Evolutionary conservation across 2,797 vertebrate species (phyloP).

Genomic region (Zenarchopterus dispar): DNA sequence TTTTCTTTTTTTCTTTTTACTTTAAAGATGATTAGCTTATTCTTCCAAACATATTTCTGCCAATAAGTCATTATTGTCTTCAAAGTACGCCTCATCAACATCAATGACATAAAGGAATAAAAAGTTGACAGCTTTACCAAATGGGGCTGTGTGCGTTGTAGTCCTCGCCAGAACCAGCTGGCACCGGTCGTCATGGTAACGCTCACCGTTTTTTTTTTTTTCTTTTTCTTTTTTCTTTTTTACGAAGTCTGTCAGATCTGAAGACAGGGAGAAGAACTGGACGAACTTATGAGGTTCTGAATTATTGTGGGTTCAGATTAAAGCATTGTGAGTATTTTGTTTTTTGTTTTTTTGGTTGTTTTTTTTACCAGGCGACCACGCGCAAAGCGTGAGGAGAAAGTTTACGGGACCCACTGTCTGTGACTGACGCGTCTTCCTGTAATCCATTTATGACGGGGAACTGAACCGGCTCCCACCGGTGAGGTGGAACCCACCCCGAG

Average conservation of each 20-base stretch:
- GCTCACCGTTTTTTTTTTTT: constrained; percentile 70
- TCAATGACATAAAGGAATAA: no score
- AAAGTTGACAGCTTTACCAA: no score
- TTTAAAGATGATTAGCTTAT: no score
- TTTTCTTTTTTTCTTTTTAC: no score
- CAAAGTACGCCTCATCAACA: no score
- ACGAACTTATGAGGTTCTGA: constrained; percentile 79
- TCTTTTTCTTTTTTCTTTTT: no score
- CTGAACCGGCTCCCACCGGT: constrained; percentile 29
- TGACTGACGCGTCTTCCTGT: constrained; percentile 41
- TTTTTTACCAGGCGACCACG: constrained; percentile 52
- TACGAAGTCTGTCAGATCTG: constrained; percentile 67
- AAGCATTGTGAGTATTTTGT: constrained; percentile 50
- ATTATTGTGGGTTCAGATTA: constrained; percentile 73
- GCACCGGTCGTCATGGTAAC: constrained; percentile 80
- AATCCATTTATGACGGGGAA: constrained; percentile 57
- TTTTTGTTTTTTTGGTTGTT: no score
- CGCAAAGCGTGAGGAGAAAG: constrained; percentile 68
- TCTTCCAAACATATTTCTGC: no score
- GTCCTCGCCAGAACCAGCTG: neutral
- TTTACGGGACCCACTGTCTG: constrained; percentile 60
- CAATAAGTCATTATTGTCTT: no score
- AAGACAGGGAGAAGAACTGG: constrained; percentile 73
- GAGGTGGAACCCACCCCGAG: constrained; percentile 44
- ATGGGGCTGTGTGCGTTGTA: no score